Conservation (phyloP, 2,888 invertebrate species). For the Cabera pusaria region DNA sequence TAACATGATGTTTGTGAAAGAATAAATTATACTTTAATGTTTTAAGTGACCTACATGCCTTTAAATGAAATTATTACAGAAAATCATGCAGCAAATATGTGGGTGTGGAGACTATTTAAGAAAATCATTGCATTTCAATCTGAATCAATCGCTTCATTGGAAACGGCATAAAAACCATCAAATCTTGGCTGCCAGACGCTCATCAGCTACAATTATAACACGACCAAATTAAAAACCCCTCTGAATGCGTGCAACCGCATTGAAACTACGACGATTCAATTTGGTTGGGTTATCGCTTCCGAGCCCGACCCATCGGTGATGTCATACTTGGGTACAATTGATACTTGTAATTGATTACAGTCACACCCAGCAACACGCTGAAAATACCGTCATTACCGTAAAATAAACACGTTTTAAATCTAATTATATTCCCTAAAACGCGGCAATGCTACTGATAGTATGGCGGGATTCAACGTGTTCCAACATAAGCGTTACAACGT, state of each 20-base stretch:
- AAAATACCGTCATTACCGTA: conserved; percentile 1
- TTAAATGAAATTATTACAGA: conserved; percentile 2
- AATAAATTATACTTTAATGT: no score
- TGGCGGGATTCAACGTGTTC: no score
- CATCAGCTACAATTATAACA: conserved; percentile 14
- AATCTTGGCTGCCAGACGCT: conserved; percentile 16
- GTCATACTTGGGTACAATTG: conserved; percentile 65
- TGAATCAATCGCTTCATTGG: conserved; percentile 14
- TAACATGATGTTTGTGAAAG: no score
- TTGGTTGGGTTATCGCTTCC: conserved; percentile 56
- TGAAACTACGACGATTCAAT: conserved; percentile 18
- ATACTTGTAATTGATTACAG: conserved; percentile 64
- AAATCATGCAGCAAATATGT: conserved; percentile 1
- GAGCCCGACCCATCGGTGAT: conserved; percentile 63
- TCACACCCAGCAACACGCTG: conserved; percentile 55
- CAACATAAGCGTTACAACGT: no score
- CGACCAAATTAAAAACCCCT: conserved; percentile 13
- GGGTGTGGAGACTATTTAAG: conserved; percentile 1
- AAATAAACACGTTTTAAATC: no score
- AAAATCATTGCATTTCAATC: conserved; percentile 14
- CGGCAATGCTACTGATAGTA: no score
- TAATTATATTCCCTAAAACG: no score
- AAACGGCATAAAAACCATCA: conserved; percentile 19
- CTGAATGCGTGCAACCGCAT: background rate
- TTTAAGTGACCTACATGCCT: no score